phyloP scores from a whole-genome alignment of 1,140 invertebrate species.

The Zaprionus gabonicus region DNA sequence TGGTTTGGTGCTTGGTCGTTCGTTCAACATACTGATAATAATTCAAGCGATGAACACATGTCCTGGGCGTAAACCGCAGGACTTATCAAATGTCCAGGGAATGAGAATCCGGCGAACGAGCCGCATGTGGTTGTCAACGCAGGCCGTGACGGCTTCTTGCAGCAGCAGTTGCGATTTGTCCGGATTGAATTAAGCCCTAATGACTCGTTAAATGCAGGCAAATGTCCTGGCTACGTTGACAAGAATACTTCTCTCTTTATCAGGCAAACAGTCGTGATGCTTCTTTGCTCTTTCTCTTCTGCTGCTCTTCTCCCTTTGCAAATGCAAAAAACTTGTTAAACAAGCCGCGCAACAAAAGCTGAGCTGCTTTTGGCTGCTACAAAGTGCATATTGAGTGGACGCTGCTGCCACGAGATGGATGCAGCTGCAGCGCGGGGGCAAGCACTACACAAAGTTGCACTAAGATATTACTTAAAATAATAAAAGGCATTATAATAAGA shows the following conservation, averaged over 20 bases:
- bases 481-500: not conserved
- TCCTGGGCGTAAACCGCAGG: constrained; percentile 49
- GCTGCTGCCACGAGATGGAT: constrained; percentile 13
- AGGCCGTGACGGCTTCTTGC: not conserved
- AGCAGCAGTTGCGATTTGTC: constrained; percentile 40
- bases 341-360: constrained; percentile 38
- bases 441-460: not conserved
- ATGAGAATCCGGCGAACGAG: not conserved
- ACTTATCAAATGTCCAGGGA: constrained; percentile 58
- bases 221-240: not conserved
- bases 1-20: constrained; percentile 8
- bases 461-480: not conserved
- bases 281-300: too few relatives aligned
- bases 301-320: not conserved
- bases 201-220: constrained; percentile 67
- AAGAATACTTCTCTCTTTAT: not conserved
- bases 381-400: constrained; percentile 33
- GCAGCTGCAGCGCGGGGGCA: constrained; percentile 15
- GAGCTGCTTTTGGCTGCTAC: constrained; percentile 19
- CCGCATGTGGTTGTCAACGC: not conserved
- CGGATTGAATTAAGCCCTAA: constrained; percentile 65
- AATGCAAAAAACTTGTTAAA: constrained; percentile 75
- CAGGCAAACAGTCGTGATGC: not conserved
- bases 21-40: constrained; percentile 74
- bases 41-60: constrained; percentile 63